These are phyloP conservation scores for Chrysemys picta DNA, from an alignment of 2,113 vertebrate species.

Conservation along the genomic window DNA sequence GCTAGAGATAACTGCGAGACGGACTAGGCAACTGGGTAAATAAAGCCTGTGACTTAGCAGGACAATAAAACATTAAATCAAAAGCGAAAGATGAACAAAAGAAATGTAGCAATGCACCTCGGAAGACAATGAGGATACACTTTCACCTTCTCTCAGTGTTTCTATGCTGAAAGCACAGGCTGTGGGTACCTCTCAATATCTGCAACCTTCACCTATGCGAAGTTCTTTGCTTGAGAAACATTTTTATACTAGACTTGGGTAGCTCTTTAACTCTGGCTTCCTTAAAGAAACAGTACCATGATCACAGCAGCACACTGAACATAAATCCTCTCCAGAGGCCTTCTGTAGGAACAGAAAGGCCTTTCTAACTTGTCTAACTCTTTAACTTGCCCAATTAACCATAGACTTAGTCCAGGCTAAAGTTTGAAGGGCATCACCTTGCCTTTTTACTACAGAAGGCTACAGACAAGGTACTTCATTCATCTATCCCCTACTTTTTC, in stretches of 20 bases:
- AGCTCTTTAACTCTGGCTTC: slow-evolving; percentile 35
- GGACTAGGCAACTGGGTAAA: not conserved
- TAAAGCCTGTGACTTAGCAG: not conserved
- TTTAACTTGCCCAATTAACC: slow-evolving; percentile 37
- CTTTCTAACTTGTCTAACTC: not conserved
- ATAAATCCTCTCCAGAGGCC: slow-evolving; percentile 8
- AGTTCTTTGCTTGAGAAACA: not conserved
- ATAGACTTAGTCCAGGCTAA: slow-evolving; percentile 40
- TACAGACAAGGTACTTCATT: not conserved
- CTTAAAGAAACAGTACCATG: slow-evolving; percentile 18
- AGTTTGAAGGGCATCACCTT: not conserved
- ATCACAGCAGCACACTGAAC: slow-evolving; percentile 28
- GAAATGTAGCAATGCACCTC: not conserved
- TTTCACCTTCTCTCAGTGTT: slow-evolving; percentile 9
- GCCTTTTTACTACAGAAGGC: not conserved
- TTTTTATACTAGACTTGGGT: slow-evolving; percentile 12
- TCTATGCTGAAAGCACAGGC: slow-evolving; percentile 19
- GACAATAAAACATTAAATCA: not conserved
- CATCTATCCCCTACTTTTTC: not conserved
- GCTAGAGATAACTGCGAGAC: not conserved
- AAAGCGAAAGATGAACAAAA: slow-evolving; percentile 1
- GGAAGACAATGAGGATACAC: not conserved
- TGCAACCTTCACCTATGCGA: not conserved
- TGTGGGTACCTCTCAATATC: not conserved
- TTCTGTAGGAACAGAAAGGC: slow-evolving; percentile 33